Evolutionary conservation across 2,888 invertebrate genomes (phyloP), one percentile per base, ranked within the genome.

Genomic region (Pterostichus madidus): DNA sequence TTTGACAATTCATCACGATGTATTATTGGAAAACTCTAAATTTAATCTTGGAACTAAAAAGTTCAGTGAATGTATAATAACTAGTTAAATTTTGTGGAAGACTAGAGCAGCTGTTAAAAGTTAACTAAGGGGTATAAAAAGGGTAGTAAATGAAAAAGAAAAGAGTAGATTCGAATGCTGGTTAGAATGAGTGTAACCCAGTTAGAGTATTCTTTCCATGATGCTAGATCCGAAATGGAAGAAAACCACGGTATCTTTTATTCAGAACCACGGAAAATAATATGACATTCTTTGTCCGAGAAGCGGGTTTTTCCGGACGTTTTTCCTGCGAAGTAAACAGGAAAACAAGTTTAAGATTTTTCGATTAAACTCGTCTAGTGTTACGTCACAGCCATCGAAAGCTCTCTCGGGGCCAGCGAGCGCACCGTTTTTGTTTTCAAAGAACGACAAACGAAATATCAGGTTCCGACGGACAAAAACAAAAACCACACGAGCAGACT

Each of bases 361-460:
- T 56, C 76, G 76, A 76, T 76, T 76, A 53, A 76, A 56, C 76
- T 76, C 76, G 56, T 76, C 53, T 76, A 56, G 56, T 56, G 76
- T 76, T 53, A 76, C 76, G 76, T 76, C 76, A 76, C 76, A 53
- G 56, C 53, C 53, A 53, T 76, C 53, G 56, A 76, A 56, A 76
- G 76, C 52, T 76, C 68, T 71, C 68, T 44, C 24, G 68, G 68
- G 68, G 68, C 13, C 39, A n/a, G 68, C 68, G 17, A 71, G 68
- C 68, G 64, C 64, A 44, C 68, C 68, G 68, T 71, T 53, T 76
- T 56, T 56, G 76, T 76, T 76, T 76, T 76, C 76, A 76, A 76
- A 76, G 76, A 76, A 76, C 68, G 68, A 71, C 68, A 71, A 71
- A 56, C 56, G 56, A 76, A 75, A 76, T 76, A 76, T 76, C 76